These are phyloP conservation scores for Perodicticus potto DNA, from an alignment of 2,797 vertebrate species.

Conservation along the genomic window DNA sequence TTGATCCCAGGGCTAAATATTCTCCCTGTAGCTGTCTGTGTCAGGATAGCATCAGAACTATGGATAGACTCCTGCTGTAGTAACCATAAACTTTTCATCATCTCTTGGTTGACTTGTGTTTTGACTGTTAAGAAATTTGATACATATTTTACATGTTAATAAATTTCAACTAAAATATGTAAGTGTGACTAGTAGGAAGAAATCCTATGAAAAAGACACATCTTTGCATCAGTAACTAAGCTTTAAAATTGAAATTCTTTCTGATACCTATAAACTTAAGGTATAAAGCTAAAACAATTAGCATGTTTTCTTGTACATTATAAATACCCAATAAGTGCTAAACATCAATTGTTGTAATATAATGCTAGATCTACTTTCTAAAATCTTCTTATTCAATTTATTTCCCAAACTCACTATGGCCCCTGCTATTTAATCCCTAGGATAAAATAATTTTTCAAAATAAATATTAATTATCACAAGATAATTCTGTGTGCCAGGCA, in stretches of 20 bases:
- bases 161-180: background rate
- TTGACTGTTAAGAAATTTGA: slow-evolving; percentile 8
- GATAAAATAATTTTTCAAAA: background rate
- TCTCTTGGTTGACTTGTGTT: background rate
- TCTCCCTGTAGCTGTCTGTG: background rate
- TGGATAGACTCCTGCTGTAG: background rate
- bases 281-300: slow-evolving; percentile 12
- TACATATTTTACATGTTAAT: slow-evolving; percentile 1
- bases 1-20: background rate
- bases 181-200: background rate
- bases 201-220: slow-evolving; percentile 8
- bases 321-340: background rate
- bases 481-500: background rate
- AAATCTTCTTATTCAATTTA: background rate
- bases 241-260: slow-evolving; percentile 36
- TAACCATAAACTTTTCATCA: background rate
- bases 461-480: background rate
- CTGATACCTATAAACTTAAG: background rate
- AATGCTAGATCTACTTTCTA: background rate
- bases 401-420: background rate
- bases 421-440: background rate
- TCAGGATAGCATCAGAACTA: background rate
- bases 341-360: background rate
- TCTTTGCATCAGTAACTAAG: background rate
- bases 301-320: background rate